Conservation (phyloP, 2,888 invertebrate species). For the Sphaerophoria taeniata region DNA sequence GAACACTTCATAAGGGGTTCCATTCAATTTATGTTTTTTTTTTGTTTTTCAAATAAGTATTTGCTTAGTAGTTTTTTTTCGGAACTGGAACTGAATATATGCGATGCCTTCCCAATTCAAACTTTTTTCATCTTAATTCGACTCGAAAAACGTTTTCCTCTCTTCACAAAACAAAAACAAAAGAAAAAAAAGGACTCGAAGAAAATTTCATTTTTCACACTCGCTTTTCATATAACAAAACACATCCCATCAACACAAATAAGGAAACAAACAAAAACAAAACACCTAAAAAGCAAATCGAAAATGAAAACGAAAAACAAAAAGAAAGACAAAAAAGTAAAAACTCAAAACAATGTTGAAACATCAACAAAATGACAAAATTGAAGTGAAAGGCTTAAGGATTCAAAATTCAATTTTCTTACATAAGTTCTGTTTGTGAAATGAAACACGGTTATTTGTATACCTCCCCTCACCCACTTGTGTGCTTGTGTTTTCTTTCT, state of each 20-base stretch:
- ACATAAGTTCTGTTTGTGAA: slow-evolving; percentile 38
- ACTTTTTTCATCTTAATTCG: slow-evolving; percentile 11
- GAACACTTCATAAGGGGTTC: too few relatives aligned
- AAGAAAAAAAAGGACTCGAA: slow-evolving; percentile 24
- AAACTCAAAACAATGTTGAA: slow-evolving; percentile 54
- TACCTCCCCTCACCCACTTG: too few relatives aligned
- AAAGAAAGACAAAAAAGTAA: background rate
- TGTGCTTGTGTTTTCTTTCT: too few relatives aligned
- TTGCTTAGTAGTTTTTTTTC: slow-evolving; percentile 59
- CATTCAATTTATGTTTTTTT: slow-evolving; percentile 69
- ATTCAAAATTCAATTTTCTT: slow-evolving; percentile 73
- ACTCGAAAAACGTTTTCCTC: too few relatives aligned
- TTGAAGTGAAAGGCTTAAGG: slow-evolving; percentile 73
- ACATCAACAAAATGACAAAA: slow-evolving; percentile 73
- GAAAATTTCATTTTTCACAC: slow-evolving; percentile 54
- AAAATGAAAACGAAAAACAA: too few relatives aligned
- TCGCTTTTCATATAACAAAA: background rate
- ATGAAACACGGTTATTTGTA: background rate
- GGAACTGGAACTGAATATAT: slow-evolving; percentile 23
- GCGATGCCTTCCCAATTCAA: slow-evolving; percentile 25
- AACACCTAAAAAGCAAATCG: too few relatives aligned
- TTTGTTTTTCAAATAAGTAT: too few relatives aligned
- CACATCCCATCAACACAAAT: slow-evolving; percentile 21
- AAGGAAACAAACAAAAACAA: background rate
- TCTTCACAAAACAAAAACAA: background rate